Conservation (phyloP, 2,113 vertebrate species). For the Coryphaenoides rupestris region DNA sequence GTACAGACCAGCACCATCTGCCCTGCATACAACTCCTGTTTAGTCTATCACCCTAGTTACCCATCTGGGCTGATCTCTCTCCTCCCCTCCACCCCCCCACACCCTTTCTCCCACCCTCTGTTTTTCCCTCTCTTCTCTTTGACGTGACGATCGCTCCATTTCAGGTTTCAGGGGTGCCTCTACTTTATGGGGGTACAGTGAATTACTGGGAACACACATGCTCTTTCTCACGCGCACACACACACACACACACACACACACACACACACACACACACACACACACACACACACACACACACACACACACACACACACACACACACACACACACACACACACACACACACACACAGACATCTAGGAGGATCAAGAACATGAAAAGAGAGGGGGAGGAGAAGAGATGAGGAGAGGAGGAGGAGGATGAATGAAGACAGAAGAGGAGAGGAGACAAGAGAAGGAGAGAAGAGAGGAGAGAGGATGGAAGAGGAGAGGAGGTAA, state of each 20-base stretch:
- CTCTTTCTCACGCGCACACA: neutral
- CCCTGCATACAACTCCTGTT: no score
- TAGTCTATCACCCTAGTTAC: no score
- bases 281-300: constrained; percentile 5
- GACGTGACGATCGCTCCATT: no score
- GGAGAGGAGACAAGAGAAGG: neutral
- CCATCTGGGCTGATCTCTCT: no score
- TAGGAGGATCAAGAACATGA: neutral
- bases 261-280: constrained; percentile 5
- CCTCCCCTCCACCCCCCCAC: no score
- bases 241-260: constrained; percentile 2
- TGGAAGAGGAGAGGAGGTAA: neutral
- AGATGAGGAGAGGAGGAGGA: constrained; percentile 3
- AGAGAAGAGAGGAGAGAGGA: constrained; percentile 11
- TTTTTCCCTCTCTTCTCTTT: no score
- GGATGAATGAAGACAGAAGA: constrained; percentile 1
- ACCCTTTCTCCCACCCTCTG: no score
- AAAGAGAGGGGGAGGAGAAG: neutral
- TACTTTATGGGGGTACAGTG: no score
- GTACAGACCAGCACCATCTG: no score
- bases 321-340: constrained; percentile 12
- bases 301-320: constrained; percentile 13
- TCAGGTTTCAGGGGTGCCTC: no score
- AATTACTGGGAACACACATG: neutral
- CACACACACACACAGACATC: constrained; percentile 19